Percentiles rank a stretch among this genome's conserved stretches.
These are phyloP conservation scores for Argyra leucocephala DNA, from an alignment of 2,888 invertebrate species.

Conservation along the genomic window DNA sequence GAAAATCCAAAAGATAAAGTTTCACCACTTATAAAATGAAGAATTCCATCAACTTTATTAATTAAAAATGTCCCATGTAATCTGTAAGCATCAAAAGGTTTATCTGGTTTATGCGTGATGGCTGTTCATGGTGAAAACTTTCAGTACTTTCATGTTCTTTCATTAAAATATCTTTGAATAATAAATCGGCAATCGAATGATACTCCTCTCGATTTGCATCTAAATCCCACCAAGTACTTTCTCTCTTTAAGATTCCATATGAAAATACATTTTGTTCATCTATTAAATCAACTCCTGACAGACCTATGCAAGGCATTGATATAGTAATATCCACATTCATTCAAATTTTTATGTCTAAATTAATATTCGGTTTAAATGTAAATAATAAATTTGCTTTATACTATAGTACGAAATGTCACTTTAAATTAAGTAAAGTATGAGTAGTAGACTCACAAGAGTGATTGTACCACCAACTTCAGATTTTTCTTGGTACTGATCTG, in stretches of 20 bases:
- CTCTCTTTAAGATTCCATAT: constrained; percentile 73
- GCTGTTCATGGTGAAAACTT: constrained; percentile 14
- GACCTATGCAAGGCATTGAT: constrained; percentile 56
- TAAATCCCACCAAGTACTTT: constrained; percentile 82
- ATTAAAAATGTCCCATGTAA: constrained; percentile 74
- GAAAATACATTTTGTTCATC: constrained; percentile 82
- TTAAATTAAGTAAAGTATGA: constrained; percentile 70
- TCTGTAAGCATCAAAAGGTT: constrained; percentile 73
- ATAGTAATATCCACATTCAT: constrained; percentile 93
- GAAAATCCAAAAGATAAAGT: constrained; percentile 50
- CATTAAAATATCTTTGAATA: constrained; percentile 58
- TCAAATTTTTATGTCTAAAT: constrained; percentile 76
- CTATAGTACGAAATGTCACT: constrained; percentile 79
- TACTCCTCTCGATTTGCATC: constrained; percentile 76
- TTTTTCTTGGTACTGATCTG: constrained; percentile 79
- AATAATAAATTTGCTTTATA: constrained; percentile 71
- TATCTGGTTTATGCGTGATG: constrained; percentile 46
- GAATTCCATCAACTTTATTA: constrained; percentile 83
- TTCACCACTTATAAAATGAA: constrained; percentile 89
- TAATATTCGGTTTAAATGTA: constrained; percentile 82
- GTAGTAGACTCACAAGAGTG: constrained; percentile 62
- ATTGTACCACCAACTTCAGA: constrained; percentile 84
- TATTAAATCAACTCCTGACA: constrained; percentile 77
- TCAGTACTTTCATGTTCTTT: constrained; percentile 14
- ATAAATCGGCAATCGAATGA: constrained; percentile 63